Evolutionary conservation across 1,140 invertebrate species (phyloP).

Genomic region (Colletes latitarsis): DNA sequence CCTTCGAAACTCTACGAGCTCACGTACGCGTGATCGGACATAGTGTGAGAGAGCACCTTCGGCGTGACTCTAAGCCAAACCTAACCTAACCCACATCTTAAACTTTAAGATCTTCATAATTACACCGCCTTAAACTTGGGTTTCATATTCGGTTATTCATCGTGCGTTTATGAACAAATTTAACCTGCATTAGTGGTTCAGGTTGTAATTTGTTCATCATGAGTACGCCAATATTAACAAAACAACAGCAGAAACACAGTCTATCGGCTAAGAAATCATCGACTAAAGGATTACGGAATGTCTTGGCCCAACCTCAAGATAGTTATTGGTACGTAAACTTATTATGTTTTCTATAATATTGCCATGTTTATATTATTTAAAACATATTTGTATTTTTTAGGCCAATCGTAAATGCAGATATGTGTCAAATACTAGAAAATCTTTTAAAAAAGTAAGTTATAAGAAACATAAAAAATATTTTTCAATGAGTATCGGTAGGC

Average conservation of each 20-base stretch:
- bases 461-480: background rate
- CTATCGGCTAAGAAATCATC: slow-evolving; percentile 69
- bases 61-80: too few species aligned
- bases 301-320: slow-evolving; percentile 68
- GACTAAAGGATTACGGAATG: slow-evolving; percentile 69
- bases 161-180: too few species aligned
- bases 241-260: slow-evolving; percentile 65
- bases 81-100: too few species aligned
- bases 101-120: too few species aligned
- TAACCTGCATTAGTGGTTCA: too few species aligned
- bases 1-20: too few species aligned
- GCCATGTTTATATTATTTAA: slow-evolving; percentile 8
- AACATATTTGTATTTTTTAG: slow-evolving; percentile 39
- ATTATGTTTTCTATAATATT: slow-evolving; percentile 7
- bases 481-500: background rate
- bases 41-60: too few species aligned
- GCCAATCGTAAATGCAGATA: slow-evolving; percentile 66
- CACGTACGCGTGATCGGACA: too few species aligned
- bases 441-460: slow-evolving; percentile 67
- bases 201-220: slow-evolving; percentile 22
- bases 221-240: slow-evolving; percentile 63
- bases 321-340: slow-evolving; percentile 64
- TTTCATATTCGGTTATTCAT: too few species aligned
- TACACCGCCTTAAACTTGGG: too few species aligned
- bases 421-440: slow-evolving; percentile 49